A percentile compares a stretch with the other conserved stretches of the same genome.
These are phyloP conservation scores for Bombycilla garrulus DNA, from an alignment of 2,113 vertebrate genomes.

Conservation along the genomic window DNA sequence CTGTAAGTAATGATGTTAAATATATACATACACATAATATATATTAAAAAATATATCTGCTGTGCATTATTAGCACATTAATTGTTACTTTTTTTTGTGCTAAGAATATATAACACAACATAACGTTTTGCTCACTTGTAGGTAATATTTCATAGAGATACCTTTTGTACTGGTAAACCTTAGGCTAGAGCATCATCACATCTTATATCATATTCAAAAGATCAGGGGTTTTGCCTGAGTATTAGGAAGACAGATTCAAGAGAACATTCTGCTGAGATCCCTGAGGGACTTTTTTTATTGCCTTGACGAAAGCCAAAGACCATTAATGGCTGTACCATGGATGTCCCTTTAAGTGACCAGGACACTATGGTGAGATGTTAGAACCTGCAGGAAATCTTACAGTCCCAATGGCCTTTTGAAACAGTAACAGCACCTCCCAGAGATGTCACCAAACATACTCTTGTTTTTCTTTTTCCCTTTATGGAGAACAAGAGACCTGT, in stretches of 20 bases:
- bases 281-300: background rate
- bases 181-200: background rate
- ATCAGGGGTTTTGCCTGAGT: accelerated
- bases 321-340: background rate
- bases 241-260: background rate
- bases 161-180: background rate
- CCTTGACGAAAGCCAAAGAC: background rate
- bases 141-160: background rate
- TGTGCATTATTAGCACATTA: background rate
- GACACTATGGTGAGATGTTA: background rate
- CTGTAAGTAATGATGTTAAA: background rate
- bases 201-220: background rate
- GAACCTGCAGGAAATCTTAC: background rate
- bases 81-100: background rate
- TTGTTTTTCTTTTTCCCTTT: slow-evolving; percentile 16
- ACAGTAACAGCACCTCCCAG: background rate
- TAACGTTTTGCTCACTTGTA: background rate
- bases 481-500: background rate
- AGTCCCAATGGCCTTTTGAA: background rate
- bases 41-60: background rate
- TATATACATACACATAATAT: background rate
- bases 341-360: background rate
- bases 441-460: background rate
- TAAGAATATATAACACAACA: background rate
- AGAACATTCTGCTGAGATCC: background rate